Evolutionary conservation across 2,797 vertebrate genomes (phyloP).

Genomic region (Molossus molossus): DNA sequence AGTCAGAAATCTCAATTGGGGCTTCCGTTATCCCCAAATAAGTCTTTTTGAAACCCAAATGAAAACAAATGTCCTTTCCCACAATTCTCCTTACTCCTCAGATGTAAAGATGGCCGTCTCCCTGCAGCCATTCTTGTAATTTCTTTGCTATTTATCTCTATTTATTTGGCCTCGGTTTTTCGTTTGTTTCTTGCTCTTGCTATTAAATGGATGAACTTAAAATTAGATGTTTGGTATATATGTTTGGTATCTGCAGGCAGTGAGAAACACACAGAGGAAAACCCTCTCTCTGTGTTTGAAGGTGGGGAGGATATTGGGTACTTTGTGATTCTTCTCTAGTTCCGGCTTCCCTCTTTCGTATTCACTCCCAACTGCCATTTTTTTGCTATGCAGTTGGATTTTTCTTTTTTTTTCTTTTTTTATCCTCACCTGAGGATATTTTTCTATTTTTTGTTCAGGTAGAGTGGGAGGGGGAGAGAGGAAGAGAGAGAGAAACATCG

Average conservation of each 20-base stretch:
- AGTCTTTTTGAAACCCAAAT: not conserved
- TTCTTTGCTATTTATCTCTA: not conserved
- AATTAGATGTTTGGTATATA: not conserved
- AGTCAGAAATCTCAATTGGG: slow-evolving; percentile 3
- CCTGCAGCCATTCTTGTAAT: not conserved
- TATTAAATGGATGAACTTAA: not conserved
- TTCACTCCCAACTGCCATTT: not conserved
- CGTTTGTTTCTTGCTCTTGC: not conserved
- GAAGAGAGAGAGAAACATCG: no score
- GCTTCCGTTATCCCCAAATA: not conserved
- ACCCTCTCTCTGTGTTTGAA: not conserved
- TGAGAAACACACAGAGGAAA: not conserved
- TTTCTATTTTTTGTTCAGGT: no score
- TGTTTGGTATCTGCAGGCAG: not conserved
- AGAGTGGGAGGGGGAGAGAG: no score
- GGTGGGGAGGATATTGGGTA: not conserved
- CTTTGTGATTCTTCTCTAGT: not conserved
- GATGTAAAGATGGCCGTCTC: not conserved
- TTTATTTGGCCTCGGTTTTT: not conserved
- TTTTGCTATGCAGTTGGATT: not conserved
- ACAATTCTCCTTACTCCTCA: not conserved
- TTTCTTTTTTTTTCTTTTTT: no score
- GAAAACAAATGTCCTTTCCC: not conserved
- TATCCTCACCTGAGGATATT: no score
- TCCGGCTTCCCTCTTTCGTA: not conserved